phyloP scores from a whole-genome alignment of 2,888 invertebrate species.

The Drosophila paucipuncta region DNA sequence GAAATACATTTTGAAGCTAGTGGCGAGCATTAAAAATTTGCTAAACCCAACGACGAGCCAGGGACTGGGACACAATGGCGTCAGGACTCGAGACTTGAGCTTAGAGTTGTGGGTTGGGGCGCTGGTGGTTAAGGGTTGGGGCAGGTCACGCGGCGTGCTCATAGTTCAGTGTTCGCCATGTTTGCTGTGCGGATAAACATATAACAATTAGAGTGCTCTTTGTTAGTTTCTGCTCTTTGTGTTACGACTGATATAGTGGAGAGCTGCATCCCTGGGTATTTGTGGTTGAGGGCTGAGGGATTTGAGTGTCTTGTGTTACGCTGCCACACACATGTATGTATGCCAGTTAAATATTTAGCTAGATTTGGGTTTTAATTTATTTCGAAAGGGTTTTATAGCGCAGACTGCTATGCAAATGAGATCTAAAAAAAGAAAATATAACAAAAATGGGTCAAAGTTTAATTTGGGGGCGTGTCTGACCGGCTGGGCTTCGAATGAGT shows the following conservation, averaged over 20 bases:
- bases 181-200: slow-evolving; percentile 70
- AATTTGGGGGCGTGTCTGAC: slow-evolving; percentile 54
- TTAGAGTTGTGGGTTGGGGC: neutral
- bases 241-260: neutral
- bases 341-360: slow-evolving; percentile 72
- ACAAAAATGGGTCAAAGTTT: slow-evolving; percentile 70
- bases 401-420: slow-evolving; percentile 67
- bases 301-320: slow-evolving; percentile 15
- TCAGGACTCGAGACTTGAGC: slow-evolving; percentile 27
- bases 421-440: neutral
- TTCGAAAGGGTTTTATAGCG: slow-evolving; percentile 54
- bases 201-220: slow-evolving; percentile 72
- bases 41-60: slow-evolving; percentile 59
- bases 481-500: neutral
- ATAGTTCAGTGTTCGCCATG: slow-evolving; percentile 37
- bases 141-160: slow-evolving; percentile 43
- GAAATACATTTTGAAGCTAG: slow-evolving; percentile 72
- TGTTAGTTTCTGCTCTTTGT: slow-evolving; percentile 9
- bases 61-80: slow-evolving; percentile 58
- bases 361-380: slow-evolving; percentile 71
- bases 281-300: neutral
- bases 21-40: slow-evolving; percentile 69
- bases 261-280: slow-evolving; percentile 35
- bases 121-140: slow-evolving; percentile 21
- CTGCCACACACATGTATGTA: slow-evolving; percentile 20